Conservation (phyloP, 2,888 invertebrate species). For the Ophion obscuratus region DNA sequence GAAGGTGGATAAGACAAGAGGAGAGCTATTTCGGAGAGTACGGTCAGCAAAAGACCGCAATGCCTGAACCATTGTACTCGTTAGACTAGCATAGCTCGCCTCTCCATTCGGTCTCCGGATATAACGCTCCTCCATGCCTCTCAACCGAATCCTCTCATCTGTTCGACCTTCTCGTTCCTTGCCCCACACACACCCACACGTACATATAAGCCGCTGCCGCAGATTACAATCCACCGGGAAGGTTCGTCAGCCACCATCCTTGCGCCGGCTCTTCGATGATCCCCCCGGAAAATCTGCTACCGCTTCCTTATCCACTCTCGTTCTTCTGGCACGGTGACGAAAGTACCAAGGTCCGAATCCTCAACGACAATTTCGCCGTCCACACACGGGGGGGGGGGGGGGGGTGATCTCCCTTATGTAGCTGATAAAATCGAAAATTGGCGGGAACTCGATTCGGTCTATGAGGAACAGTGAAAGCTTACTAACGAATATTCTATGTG, state of each 20-base stretch:
- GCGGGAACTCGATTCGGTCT: constrained; percentile 23
- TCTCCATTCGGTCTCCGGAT: constrained; percentile 69
- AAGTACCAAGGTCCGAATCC: constrained; percentile 48
- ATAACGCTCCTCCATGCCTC: constrained; percentile 67
- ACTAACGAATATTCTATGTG: too few species aligned
- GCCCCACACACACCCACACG: neutral
- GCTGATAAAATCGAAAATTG: constrained; percentile 41
- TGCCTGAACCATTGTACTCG: constrained; percentile 79
- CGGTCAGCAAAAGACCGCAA: constrained; percentile 78
- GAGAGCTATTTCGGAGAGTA: constrained; percentile 70
- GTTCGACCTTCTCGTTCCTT: constrained; percentile 7
- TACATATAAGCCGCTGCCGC: constrained; percentile 26
- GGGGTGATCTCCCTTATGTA: neutral
- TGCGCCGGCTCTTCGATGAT: too few species aligned
- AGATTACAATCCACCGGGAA: constrained; percentile 38
- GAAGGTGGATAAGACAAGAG: constrained; percentile 26
- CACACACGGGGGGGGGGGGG: neutral
- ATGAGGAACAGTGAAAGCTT: constrained; percentile 8
- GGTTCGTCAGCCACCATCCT: constrained; percentile 40
- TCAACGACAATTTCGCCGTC: constrained; percentile 40
- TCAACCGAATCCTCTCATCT: constrained; percentile 44
- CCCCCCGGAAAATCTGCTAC: neutral
- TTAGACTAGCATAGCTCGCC: constrained; percentile 68
- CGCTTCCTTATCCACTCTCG: constrained; percentile 49
- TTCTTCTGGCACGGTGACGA: constrained; percentile 20